These are phyloP conservation scores for Drosophila infuscata DNA, from an alignment of 2,888 invertebrate genomes.

Conservation along the genomic window DNA sequence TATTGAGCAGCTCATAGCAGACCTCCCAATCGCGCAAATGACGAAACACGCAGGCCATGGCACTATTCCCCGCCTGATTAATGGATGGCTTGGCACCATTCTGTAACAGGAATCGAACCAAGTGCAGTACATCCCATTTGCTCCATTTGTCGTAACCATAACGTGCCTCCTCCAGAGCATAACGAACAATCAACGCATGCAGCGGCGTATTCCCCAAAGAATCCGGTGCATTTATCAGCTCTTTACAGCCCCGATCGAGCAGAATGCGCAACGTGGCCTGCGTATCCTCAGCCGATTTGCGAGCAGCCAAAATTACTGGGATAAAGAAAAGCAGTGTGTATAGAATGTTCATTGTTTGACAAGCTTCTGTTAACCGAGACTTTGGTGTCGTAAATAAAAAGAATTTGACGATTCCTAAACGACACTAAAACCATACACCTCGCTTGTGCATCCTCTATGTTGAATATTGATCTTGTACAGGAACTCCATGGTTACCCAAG, in stretches of 20 bases:
- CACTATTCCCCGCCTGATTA: constrained; percentile 89
- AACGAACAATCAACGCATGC: constrained; percentile 88
- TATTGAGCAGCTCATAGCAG: constrained; percentile 85
- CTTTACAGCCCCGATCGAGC: constrained; percentile 90
- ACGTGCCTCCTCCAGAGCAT: constrained; percentile 89
- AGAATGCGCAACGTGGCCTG: constrained; percentile 89
- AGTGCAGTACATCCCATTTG: constrained; percentile 90
- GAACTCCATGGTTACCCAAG: no score
- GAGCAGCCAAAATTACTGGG: constrained; percentile 88
- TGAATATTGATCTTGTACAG: no score
- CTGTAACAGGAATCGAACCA: constrained; percentile 88
- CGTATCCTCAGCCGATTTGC: constrained; percentile 90
- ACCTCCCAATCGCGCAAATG: constrained; percentile 90
- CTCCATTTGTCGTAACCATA: constrained; percentile 90
- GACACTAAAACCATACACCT: no score
- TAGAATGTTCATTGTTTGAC: no score
- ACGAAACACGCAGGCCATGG: constrained; percentile 89
- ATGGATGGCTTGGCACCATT: constrained; percentile 89
- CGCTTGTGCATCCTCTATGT: no score
- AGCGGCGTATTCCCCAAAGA: constrained; percentile 90
- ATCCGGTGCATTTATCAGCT: constrained; percentile 90
- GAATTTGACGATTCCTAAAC: no score
- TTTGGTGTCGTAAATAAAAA: no score
- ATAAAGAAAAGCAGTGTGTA: neutral
- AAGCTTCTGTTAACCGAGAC: no score